Evolutionary conservation across 2,797 vertebrate genomes (phyloP).

Genomic region (Pseudomugil tenellus): DNA sequence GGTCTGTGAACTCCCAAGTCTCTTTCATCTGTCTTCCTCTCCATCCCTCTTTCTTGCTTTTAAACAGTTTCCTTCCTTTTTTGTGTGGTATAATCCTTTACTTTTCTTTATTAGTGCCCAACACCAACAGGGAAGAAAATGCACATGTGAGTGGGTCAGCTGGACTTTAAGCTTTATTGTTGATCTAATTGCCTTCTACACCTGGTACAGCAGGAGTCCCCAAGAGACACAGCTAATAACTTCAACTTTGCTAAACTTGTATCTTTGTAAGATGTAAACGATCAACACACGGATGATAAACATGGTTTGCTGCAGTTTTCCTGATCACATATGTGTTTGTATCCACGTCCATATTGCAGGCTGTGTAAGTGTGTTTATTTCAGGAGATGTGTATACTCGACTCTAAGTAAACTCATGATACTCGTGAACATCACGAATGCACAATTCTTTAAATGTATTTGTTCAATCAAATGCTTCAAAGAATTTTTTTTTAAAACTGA

Average conservation of each 20-base stretch:
- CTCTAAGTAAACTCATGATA: not conserved
- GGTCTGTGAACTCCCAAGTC: conserved; percentile 51
- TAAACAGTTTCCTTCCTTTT: conserved; percentile 7
- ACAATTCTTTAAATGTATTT: not conserved
- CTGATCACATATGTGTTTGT: not conserved
- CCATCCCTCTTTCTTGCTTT: conserved; percentile 23
- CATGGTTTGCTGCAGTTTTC: too few species aligned
- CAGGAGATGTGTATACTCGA: not conserved
- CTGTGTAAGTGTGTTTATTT: not conserved
- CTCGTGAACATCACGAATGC: not conserved
- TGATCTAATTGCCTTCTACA: not conserved
- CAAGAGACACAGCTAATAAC: not conserved
- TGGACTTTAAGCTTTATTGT: not conserved
- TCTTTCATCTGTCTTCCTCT: conserved; percentile 48
- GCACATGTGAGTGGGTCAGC: not conserved
- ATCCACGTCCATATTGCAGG: not conserved
- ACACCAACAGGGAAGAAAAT: not conserved
- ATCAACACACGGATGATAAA: not conserved
- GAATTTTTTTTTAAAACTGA: not conserved
- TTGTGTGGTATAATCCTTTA: conserved; percentile 19
- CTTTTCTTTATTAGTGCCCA: not conserved
- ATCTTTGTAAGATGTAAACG: not conserved
- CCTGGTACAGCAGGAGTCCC: not conserved
- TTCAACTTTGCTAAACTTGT: not conserved
- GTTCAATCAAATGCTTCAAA: not conserved